phyloP scores from a whole-genome alignment of 2,888 invertebrate species.

The Lamellibrachia satsuma region DNA sequence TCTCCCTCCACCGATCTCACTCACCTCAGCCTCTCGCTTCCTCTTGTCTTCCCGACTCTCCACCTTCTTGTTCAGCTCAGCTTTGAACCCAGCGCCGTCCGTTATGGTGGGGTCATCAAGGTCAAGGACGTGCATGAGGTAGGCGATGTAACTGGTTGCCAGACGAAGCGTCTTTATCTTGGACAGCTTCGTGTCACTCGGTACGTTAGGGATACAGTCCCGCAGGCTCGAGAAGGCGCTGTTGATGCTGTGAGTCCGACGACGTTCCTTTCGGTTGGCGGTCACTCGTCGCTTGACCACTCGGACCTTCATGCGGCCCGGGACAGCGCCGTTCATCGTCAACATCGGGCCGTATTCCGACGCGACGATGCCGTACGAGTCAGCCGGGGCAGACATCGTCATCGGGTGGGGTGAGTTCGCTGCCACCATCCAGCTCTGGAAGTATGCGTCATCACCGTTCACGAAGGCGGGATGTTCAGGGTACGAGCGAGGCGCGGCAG shows the following conservation, averaged over 20 bases:
- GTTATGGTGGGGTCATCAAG: conserved; percentile 80
- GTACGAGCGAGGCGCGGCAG: neutral
- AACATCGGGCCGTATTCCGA: neutral
- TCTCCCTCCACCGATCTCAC: conserved; percentile 8
- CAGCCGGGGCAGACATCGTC: neutral
- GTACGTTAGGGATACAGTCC: conserved; percentile 95
- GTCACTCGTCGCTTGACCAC: conserved; percentile 24
- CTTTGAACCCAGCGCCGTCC: conserved; percentile 77
- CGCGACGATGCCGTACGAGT: neutral
- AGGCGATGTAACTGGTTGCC: conserved; percentile 77
- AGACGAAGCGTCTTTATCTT: conserved; percentile 93
- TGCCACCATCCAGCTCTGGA: neutral
- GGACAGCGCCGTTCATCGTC: neutral
- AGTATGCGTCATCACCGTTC: neutral
- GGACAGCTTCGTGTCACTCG: conserved; percentile 92
- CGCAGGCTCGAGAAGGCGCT: conserved; percentile 91
- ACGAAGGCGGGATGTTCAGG: neutral
- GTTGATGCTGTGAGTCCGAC: conserved; percentile 92
- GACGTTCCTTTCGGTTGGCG: conserved; percentile 76
- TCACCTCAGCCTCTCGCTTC: conserved; percentile 40
- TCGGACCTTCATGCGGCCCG: conserved; percentile 9
- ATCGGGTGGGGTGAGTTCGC: neutral
- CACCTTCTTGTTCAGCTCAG: conserved; percentile 74
- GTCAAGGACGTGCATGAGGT: conserved; percentile 86
- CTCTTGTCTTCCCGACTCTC: conserved; percentile 50